Conservation (phyloP, 2,113 vertebrate genomes). For the Corydoras maculifer region DNA sequence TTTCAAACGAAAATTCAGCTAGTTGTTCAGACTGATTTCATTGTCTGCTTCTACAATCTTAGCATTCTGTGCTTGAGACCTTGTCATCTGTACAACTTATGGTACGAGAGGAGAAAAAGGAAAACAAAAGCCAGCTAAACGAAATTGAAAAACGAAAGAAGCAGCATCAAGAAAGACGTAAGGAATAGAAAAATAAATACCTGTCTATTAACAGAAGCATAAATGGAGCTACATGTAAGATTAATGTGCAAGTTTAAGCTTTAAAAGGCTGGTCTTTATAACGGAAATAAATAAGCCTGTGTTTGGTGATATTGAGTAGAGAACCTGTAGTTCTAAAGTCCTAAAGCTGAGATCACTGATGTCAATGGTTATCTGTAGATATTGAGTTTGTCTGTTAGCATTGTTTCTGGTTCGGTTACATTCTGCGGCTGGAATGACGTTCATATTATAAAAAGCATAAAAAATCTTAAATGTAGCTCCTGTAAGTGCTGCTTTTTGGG, state of each 20-base stretch:
- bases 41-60: slow-evolving; percentile 17
- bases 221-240: slow-evolving; percentile 26
- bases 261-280: neutral
- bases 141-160: slow-evolving; percentile 15
- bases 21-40: slow-evolving; percentile 14
- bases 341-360: too few species aligned
- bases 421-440: slow-evolving; percentile 1
- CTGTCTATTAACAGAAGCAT: slow-evolving; percentile 29
- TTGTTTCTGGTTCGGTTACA: neutral
- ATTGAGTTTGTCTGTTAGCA: neutral
- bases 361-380: too few species aligned
- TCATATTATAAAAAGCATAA: neutral
- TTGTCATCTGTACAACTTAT: slow-evolving; percentile 19
- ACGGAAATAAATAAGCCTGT: neutral
- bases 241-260: neutral
- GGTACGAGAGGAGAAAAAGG: neutral
- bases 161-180: slow-evolving; percentile 33
- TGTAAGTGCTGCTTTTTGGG: slow-evolving; percentile 29
- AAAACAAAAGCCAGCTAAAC: slow-evolving; percentile 16
- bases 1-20: slow-evolving; percentile 12
- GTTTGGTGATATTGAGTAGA: neutral
- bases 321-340: too few species aligned
- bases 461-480: slow-evolving; percentile 30
- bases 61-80: slow-evolving; percentile 24
- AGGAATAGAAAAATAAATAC: slow-evolving; percentile 44